Evolutionary conservation across 2,888 invertebrate species (phyloP).

Genomic region (Synanthedon vespiformis): DNA sequence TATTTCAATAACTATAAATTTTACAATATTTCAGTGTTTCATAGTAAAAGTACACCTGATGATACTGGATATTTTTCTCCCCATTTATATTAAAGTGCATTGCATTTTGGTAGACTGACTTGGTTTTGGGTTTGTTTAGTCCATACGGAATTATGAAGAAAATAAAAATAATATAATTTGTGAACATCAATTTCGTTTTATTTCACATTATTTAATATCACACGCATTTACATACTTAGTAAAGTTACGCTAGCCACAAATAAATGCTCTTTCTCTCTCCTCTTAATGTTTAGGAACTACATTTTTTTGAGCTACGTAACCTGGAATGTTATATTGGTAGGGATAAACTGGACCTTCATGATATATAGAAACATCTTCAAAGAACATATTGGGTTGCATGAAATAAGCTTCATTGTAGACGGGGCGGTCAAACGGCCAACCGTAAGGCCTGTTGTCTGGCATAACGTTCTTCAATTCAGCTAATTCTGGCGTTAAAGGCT

Average conservation of each 20-base stretch:
- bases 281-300: slow-evolving; percentile 4
- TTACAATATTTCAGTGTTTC: slow-evolving; percentile 42
- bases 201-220: not conserved
- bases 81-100: slow-evolving; percentile 25
- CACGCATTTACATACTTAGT: not conserved
- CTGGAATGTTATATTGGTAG: slow-evolving; percentile 1
- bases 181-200: not conserved
- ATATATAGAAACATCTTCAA: slow-evolving; percentile 69
- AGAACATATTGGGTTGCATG: slow-evolving; percentile 71
- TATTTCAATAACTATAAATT: slow-evolving; percentile 41
- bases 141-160: not conserved
- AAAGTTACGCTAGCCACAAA: not conserved
- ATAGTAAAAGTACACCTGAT: slow-evolving; percentile 24
- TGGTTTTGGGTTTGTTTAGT: not conserved
- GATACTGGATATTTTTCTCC: slow-evolving; percentile 33
- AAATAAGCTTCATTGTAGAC: slow-evolving; percentile 43
- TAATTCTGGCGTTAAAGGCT: slow-evolving; percentile 39
- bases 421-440: slow-evolving; percentile 72
- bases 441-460: slow-evolving; percentile 63
- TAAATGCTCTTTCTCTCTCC: slow-evolving; percentile 1
- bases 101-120: not conserved
- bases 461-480: slow-evolving; percentile 29
- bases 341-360: slow-evolving; percentile 40
- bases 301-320: slow-evolving; percentile 2
- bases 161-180: not conserved